Evolutionary conservation across 2,888 invertebrate genomes (phyloP), one percentile per base, ranked within the genome.

Genomic region (Cryptocephalus primarius): DNA sequence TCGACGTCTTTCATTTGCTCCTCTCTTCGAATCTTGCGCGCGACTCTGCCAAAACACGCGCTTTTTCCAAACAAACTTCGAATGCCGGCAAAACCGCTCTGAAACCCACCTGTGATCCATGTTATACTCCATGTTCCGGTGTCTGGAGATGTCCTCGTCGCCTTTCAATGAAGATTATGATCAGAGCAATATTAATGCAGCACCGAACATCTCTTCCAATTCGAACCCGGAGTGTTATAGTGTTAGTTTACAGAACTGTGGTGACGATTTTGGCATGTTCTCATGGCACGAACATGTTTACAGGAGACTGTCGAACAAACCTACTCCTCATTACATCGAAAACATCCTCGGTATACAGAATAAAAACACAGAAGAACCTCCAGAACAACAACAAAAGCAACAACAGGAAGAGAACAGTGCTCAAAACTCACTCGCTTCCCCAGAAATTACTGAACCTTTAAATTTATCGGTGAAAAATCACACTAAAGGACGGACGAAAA

Each of bases 241-340:
- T 48, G 55, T 55, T 51, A 43, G 48, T 48, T 47, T 49, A 48
- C 34, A 51, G 48, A 22, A 22, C 22, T 22, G 22, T 22, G 22
- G 22, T 22, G 22, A 4, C 22, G 22, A 22, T 50, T 53, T 55
- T 40, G 58, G 56, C 33, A 48, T 52, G 32, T 48, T 62, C 22
- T 70, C 87, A 36, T 92, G 92, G 91, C 92, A 91, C 72, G 86
- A 89, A 33, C 92, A 92, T 68, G 87, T 91, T 14, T 92, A 92
- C 67, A 85, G 82, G 2, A 83, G 83, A 58, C 83, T 88, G 9
- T 88, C 88, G 9, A 82, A 82, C 58, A 78, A 78, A 46, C 89
- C 89, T 1, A 92, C 93, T 1, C 87, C 91, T 4, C 89, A 91
- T 69, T 80, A 83, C 38, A 93, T 94, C 63, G 84, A 86, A 54